Evolutionary conservation across 2,888 invertebrate species (phyloP).

Genomic region (Pasiphila rectangulata): DNA sequence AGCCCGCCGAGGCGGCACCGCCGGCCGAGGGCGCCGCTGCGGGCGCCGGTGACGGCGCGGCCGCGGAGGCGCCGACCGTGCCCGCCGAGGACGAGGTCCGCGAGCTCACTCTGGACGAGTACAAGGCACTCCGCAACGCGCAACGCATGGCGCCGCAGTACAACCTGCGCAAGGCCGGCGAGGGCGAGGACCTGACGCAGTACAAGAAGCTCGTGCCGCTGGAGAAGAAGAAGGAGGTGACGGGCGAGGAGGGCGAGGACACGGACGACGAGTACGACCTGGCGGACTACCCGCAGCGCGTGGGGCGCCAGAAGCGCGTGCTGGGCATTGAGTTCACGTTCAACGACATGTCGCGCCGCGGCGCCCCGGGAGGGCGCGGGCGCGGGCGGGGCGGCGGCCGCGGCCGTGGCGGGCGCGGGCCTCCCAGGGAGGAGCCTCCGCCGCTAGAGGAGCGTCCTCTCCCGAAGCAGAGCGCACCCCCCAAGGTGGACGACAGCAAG

Average conservation of each 20-base stretch:
- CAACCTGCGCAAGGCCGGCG: conserved; percentile 95
- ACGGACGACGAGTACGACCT: conserved; percentile 87
- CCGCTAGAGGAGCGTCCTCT: conserved; percentile 60
- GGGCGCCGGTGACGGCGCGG: conserved; percentile 61
- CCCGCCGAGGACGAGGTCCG: conserved; percentile 88
- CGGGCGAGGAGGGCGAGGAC: conserved; percentile 82
- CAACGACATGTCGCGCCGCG: conserved; percentile 88
- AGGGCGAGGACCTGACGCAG: conserved; percentile 94
- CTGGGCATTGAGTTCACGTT: conserved; percentile 94
- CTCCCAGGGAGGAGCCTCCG: conserved; percentile 57
- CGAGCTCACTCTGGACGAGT: conserved; percentile 96
- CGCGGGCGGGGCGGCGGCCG: conserved; percentile 82
- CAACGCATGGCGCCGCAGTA: conserved; percentile 91
- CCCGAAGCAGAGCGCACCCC: conserved; percentile 76
- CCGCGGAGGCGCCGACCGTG: conserved; percentile 68
- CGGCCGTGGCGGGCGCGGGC: conserved; percentile 57
- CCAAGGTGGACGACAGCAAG: conserved; percentile 96
- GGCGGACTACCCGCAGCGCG: conserved; percentile 91
- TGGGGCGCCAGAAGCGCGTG: conserved; percentile 91
- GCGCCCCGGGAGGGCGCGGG: conserved; percentile 75
- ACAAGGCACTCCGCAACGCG: conserved; percentile 91
- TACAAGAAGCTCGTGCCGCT: conserved; percentile 95
- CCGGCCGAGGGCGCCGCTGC: conserved; percentile 62
- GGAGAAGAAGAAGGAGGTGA: conserved; percentile 88
- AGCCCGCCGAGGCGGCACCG: conserved; percentile 78